Conservation (phyloP, 2,113 vertebrate genomes). For the Argyrosomus japonicus region DNA sequence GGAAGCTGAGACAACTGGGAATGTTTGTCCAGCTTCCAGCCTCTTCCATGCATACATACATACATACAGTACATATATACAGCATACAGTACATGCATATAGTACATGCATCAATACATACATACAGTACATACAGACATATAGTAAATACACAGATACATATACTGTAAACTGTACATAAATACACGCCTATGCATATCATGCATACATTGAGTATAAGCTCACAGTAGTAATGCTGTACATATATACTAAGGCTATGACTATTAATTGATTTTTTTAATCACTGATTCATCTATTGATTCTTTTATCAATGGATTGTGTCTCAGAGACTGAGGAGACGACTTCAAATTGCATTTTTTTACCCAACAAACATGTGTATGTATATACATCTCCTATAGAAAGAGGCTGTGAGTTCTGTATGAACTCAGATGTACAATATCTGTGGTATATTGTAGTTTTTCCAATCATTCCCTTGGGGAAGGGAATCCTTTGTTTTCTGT, state of each 20-base stretch:
- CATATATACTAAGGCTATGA: not conserved
- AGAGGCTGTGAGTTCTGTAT: not conserved
- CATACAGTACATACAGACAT: not conserved
- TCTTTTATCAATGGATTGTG: not conserved
- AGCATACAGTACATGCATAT: constrained; percentile 33
- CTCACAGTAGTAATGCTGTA: not conserved
- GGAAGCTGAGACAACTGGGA: constrained; percentile 86
- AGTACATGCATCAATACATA: constrained; percentile 34
- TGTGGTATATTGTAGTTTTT: constrained; percentile 2
- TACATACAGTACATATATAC: constrained; percentile 50
- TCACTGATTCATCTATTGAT: not conserved
- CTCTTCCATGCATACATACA: constrained; percentile 70
- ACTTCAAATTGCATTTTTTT: not conserved
- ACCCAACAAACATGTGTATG: not conserved
- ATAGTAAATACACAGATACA: not conserved
- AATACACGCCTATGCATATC: not conserved
- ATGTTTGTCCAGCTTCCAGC: constrained; percentile 82
- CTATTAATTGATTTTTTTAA: not conserved
- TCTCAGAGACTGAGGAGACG: not conserved
- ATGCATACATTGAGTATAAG: not conserved
- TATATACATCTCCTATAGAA: constrained; percentile 1
- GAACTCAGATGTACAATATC: not conserved
- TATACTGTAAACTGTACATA: not conserved
- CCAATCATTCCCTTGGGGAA: not conserved
- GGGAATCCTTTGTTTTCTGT: constrained; percentile 5